Conservation (phyloP, 1,140 invertebrate species). For the Papilio helenus region DNA sequence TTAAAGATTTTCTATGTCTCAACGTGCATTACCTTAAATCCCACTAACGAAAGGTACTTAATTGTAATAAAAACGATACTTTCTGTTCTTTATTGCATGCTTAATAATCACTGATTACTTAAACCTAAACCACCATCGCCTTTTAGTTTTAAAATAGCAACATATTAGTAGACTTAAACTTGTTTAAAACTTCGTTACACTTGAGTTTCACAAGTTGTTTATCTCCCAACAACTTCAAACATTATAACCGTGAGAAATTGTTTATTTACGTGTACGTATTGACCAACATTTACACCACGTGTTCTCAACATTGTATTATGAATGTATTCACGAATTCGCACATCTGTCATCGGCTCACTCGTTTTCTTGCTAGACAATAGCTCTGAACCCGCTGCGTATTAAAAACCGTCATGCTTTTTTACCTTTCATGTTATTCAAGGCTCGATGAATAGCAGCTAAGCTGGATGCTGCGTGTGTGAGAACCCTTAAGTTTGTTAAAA, state of each 20-base stretch:
- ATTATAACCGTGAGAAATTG: slow-evolving; percentile 15
- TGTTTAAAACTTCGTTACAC: not conserved
- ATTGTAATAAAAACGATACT: no score
- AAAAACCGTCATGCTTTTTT: slow-evolving; percentile 36
- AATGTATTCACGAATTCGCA: slow-evolving; percentile 35
- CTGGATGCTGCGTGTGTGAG: not conserved
- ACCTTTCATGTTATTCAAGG: slow-evolving; percentile 22
- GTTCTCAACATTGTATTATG: slow-evolving; percentile 36
- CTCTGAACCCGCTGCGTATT: slow-evolving; percentile 33
- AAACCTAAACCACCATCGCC: no score
- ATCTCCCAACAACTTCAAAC: not conserved
- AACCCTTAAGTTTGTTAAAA: not conserved
- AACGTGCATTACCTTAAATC: no score
- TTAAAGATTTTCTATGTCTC: no score
- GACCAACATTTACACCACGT: slow-evolving; percentile 25
- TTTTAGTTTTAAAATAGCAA: no score
- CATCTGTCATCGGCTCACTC: slow-evolving; percentile 28
- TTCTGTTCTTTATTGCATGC: no score
- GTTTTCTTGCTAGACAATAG: slow-evolving; percentile 34
- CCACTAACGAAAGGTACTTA: no score
- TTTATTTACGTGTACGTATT: not conserved
- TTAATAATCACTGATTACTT: no score
- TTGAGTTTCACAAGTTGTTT: not conserved
- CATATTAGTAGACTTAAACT: not conserved
- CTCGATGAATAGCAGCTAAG: slow-evolving; percentile 10